Percentiles rank a stretch among this genome's conserved stretches.
These are phyloP conservation scores for Atherinosoma microstoma DNA, from an alignment of 2,797 vertebrate genomes.

Conservation along the genomic window DNA sequence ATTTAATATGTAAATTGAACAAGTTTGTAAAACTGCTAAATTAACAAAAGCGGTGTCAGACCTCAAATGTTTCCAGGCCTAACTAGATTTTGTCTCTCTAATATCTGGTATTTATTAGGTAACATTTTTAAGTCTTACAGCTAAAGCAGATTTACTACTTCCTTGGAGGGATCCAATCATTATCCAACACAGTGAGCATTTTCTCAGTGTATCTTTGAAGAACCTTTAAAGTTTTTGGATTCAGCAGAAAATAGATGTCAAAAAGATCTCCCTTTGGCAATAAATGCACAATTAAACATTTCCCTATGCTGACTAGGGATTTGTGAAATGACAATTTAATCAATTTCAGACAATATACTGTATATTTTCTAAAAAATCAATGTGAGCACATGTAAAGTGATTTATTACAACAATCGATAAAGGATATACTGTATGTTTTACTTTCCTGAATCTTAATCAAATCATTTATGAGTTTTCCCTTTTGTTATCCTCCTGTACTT, in stretches of 20 bases:
- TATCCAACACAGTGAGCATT: slow-evolving; percentile 3
- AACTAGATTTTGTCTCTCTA: background rate
- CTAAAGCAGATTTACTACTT: background rate
- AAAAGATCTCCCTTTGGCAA: background rate
- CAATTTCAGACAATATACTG: background rate
- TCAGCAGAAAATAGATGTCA: slow-evolving; percentile 3
- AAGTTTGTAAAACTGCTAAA: background rate
- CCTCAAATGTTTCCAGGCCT: background rate
- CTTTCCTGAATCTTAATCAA: too few relatives aligned
- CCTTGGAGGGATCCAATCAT: background rate
- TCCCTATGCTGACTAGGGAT: background rate
- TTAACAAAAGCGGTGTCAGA: background rate
- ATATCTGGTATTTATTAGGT: background rate
- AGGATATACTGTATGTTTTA: background rate
- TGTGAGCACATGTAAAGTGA: background rate
- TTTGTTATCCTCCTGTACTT: background rate
- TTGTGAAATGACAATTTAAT: background rate
- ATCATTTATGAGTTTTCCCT: too few relatives aligned
- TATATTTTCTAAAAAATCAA: background rate
- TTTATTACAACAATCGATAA: background rate
- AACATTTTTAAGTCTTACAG: background rate
- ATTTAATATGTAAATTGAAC: background rate
- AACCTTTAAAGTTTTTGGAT: slow-evolving; percentile 5
- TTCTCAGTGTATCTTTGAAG: background rate
- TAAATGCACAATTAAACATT: background rate